These are phyloP conservation scores for Aphaenogaster rudis DNA, from an alignment of 1,140 invertebrate genomes.

Conservation along the genomic window DNA sequence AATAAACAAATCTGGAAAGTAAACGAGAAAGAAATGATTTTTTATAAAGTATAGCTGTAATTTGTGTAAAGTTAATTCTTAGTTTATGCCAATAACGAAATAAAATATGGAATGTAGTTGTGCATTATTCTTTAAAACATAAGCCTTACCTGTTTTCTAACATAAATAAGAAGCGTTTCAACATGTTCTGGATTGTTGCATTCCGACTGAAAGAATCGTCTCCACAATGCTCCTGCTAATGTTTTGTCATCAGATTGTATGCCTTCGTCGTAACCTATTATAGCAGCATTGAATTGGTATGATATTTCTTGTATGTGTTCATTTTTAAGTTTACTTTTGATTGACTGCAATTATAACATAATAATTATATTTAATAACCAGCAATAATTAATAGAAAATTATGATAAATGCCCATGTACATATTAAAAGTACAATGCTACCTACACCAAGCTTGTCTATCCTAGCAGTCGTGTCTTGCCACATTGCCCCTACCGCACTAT, in stretches of 20 bases:
- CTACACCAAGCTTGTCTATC: conserved; percentile 91
- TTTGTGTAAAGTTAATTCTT: conserved; percentile 75
- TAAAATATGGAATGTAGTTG: neutral
- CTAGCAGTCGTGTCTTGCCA: conserved; percentile 93
- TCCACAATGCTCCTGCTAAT: conserved; percentile 94
- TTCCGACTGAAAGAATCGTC: conserved; percentile 91
- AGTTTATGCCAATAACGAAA: conserved; percentile 73
- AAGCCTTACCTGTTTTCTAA: conserved; percentile 90
- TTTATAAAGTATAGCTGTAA: neutral
- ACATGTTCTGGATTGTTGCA: conserved; percentile 89
- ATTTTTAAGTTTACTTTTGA: conserved; percentile 85
- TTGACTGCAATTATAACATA: conserved; percentile 60
- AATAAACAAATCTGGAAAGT: conserved; percentile 81
- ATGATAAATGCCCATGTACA: no score
- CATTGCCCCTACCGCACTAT: conserved; percentile 91
- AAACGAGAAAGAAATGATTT: conserved; percentile 40
- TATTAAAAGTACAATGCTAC: conserved; percentile 72
- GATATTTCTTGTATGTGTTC: conserved; percentile 89
- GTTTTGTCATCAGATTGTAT: conserved; percentile 91
- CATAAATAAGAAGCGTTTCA: conserved; percentile 90
- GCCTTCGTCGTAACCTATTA: conserved; percentile 96
- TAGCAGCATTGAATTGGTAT: conserved; percentile 93
- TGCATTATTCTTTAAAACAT: conserved; percentile 11
- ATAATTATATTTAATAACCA: conserved; percentile 2
- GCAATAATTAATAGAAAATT: neutral